Evolutionary conservation across 2,888 invertebrate genomes (phyloP), one percentile per base, ranked within the genome.

Genomic region (Heterodera filipjevi): DNA sequence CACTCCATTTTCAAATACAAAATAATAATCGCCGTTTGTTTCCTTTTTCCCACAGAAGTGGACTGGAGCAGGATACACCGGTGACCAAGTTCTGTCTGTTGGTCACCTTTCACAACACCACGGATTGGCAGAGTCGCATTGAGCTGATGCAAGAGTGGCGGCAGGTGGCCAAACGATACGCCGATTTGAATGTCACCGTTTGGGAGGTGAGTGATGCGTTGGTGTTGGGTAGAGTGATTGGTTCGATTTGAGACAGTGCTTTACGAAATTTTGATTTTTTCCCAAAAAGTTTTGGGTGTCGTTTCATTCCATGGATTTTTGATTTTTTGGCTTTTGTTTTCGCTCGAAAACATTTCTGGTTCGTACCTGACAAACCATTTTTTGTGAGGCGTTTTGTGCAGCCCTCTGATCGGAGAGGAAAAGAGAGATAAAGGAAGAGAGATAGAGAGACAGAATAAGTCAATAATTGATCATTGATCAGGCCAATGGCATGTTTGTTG

Each of bases 401-500:
- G 6, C 8, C 80, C 30, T 6, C 35, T 39, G 39, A 39, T 39
- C 35, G 19, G 33, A n/a, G 35, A 22, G 68, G 16, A 6, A 35
- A 39, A 39, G 39, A 39, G 8, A 39, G 39, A 66, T 71, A n/a
- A 44, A 49, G 44, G 3, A 72, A 49, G 44, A 12, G 73, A 8
- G 70, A 82, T 79, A 16, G 79, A 84, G 59, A 72, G 77, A 3
- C n/a, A 71, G 5, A 71, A 85, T 59, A 85, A 84, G 72, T 84
- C 82, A 0, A 14, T 74, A 73, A 44, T 35, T 35, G 8, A 81
- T 84, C 14, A 85, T 88, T 19, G 87, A 86, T 86, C 86, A 88
- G 77, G 85, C 86, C 59, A 88, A 89, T 78, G 86, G 85, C 19
- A 86, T 89, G 87, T 88, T 88, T 78, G 89, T 88, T n/a, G 88